Evolutionary conservation across 2,797 vertebrate genomes (phyloP).

Genomic region (Antennarius maculatus): DNA sequence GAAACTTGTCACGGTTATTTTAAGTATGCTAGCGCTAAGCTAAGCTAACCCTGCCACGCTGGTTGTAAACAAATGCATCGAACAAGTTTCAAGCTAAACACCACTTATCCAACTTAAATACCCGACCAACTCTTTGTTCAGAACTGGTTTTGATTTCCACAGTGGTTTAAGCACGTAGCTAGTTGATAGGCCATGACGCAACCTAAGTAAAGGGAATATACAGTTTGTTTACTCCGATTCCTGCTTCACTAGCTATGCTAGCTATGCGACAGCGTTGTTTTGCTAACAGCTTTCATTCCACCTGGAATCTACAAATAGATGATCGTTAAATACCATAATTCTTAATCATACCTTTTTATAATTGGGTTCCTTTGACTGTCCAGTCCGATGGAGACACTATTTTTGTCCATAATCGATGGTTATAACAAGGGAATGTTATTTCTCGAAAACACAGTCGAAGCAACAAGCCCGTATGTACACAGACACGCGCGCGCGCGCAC

Average conservation of each 20-base stretch:
- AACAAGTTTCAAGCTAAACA: not conserved
- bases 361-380: conserved; percentile 69
- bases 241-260: conserved; percentile 2
- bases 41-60: conserved; percentile 5
- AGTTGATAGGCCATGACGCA: no score
- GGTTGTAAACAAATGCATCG: not conserved
- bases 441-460: conserved; percentile 13
- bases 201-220: not conserved
- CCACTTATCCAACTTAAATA: no score
- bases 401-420: conserved; percentile 72
- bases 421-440: conserved; percentile 19
- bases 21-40: not conserved
- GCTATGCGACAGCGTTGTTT: conserved; percentile 1
- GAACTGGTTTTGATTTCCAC: no score
- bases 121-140: no score
- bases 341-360: conserved; percentile 80
- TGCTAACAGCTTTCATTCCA: conserved; percentile 25
- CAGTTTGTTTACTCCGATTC: not conserved
- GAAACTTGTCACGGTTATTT: not conserved
- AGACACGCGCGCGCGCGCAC: no score
- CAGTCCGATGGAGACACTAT: conserved; percentile 51
- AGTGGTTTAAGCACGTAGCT: no score
- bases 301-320: not conserved
- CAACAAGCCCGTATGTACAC: not conserved
- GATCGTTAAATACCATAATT: not conserved